Evolutionary conservation across 2,797 vertebrate genomes (phyloP), one percentile per base, ranked within the genome.

Genomic region (Enteromius unitaeniatus): DNA sequence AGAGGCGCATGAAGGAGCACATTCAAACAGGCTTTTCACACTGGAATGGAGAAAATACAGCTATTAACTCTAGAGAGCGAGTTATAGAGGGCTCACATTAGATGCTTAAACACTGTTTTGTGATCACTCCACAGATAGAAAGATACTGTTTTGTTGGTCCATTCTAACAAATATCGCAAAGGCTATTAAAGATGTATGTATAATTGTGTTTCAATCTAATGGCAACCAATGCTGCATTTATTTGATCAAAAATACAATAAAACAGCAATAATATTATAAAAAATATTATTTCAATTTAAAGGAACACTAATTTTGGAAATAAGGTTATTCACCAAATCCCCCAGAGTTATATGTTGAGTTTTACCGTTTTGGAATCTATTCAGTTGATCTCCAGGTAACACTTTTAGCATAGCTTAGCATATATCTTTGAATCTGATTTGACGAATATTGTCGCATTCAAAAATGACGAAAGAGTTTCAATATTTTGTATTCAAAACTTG

Each of bases 1-100:
- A 81, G 40, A 62, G 69, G 26, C 68, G 49, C 23, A 86, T 78
- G n/a, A 74, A 78, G 53, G 6, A 75, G 28, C 58, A 76, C 65
- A 65, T 83, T 83, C 40, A 78, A 77, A 80, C 7, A 60, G 28
- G 51, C 83, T 80, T 87, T 88, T 88, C 26, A 81, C n/a, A 78
- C 3, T 8, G 75, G 11, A 55, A 65, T 67, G 26, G 65, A 75
- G 70, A 87, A 83, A 65, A 83, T 72, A 62, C 58, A 84, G 53
- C 72, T 40, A 69, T 79, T 73, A 49, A 73, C 70, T n/a, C 17
- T 49, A n/a, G 40, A 73, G 53, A 53, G 34, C 17, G 51, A 26
- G 62, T n/a, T 34, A 28, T 34, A 70, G 42, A 34, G 21, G 42
- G 65, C 58, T 49, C 45, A 17, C 62, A 64, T 64, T 64, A 64